A percentile compares a stretch with the other conserved stretches of the same genome.
These are phyloP conservation scores for Ascidia mentula DNA, from an alignment of 23 tunicate species.

Conservation along the genomic window DNA sequence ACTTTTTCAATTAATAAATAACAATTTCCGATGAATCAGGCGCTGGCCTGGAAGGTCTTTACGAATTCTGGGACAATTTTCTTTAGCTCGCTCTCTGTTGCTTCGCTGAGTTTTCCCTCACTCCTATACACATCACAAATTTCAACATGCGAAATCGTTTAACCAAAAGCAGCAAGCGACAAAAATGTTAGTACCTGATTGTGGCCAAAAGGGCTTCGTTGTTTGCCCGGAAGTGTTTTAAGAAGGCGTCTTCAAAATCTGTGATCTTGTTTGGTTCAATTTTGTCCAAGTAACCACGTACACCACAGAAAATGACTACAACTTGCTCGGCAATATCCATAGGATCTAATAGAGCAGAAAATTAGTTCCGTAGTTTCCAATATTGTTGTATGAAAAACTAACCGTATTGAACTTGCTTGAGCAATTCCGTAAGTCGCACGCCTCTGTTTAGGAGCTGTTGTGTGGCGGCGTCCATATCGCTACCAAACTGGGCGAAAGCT, in stretches of 20 bases:
- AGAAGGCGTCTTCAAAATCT: conserved; percentile 85
- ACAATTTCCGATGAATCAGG: neutral
- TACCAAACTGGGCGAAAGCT: conserved; percentile 99
- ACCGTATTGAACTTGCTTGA: conserved; percentile 98
- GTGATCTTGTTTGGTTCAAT: conserved; percentile 93
- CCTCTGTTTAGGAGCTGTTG: conserved; percentile 98
- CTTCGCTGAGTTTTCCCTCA: conserved; percentile 69
- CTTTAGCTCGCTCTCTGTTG: conserved; percentile 72
- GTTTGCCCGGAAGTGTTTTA: conserved; percentile 77
- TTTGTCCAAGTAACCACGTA: conserved; percentile 91
- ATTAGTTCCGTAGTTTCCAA: neutral
- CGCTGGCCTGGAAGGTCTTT: conserved; percentile 55
- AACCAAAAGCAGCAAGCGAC: neutral
- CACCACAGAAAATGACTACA: conserved; percentile 93
- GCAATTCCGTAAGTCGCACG: conserved; percentile 89
- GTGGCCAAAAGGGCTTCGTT: conserved; percentile 65
- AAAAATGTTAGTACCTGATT: conserved; percentile 51
- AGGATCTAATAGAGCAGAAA: conserved; percentile 46
- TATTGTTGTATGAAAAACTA: conserved; percentile 5
- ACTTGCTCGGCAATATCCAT: conserved; percentile 99
- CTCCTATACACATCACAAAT: conserved; percentile 31
- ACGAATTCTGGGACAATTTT: conserved; percentile 82
- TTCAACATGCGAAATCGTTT: neutral
- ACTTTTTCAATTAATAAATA: conserved; percentile 6
- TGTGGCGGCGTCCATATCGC: conserved; percentile 99